Evolutionary conservation across 2,113 vertebrate genomes (phyloP).

Genomic region (Calonectris borealis): DNA sequence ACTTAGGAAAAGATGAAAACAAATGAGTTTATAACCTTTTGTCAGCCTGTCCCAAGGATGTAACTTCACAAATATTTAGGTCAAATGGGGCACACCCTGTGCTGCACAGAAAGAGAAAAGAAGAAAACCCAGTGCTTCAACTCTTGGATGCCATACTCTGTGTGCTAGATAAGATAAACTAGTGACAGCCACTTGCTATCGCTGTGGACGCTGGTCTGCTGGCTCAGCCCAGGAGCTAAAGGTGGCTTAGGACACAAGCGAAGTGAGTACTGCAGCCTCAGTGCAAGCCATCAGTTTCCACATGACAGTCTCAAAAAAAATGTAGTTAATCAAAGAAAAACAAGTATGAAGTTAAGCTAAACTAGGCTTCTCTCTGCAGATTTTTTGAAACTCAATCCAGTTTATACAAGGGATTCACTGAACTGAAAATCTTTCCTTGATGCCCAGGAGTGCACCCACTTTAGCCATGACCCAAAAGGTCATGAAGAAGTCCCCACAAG

Average conservation of each 20-base stretch:
- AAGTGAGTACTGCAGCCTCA: not conserved
- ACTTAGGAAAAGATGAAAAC: constrained; percentile 37
- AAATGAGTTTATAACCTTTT: constrained; percentile 75
- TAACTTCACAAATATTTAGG: constrained; percentile 69
- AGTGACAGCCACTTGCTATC: not conserved
- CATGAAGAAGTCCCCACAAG: too few relatives aligned
- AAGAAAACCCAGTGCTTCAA: not conserved
- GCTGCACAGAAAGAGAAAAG: constrained; percentile 1
- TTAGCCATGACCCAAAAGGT: not conserved
- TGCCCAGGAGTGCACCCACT: not conserved
- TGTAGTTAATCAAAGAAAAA: not conserved
- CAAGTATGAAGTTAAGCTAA: not conserved
- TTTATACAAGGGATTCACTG: not conserved
- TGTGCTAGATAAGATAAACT: not conserved
- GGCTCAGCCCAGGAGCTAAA: not conserved
- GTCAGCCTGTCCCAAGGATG: constrained; percentile 66
- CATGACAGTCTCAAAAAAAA: not conserved
- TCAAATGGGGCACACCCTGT: constrained; percentile 59
- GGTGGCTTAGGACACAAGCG: not conserved
- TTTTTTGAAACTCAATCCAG: not conserved
- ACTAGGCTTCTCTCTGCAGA: not conserved
- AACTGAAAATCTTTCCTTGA: not conserved
- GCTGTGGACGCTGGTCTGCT: rapidly evolving
- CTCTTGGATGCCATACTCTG: not conserved
- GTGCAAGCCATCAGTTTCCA: not conserved